Percentiles rank a stretch among this genome's conserved stretches.
Conservation (phyloP, 2,888 invertebrate genomes). For the Ennomos fuscantarius region DNA sequence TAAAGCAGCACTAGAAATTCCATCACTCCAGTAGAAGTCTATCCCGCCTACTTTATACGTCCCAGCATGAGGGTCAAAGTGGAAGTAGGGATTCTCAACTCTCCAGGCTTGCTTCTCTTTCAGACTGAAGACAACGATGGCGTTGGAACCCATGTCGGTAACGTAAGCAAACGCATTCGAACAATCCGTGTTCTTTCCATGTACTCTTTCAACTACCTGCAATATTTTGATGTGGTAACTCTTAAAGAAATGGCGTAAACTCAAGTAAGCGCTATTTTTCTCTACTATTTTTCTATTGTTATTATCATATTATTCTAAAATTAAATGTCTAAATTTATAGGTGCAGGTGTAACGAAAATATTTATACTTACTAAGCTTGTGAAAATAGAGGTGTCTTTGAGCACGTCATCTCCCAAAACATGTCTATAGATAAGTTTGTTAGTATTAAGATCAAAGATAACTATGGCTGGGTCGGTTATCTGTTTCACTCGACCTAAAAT, state of each 20-base stretch:
- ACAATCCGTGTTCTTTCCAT: conserved; percentile 73
- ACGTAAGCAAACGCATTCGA: conserved; percentile 89
- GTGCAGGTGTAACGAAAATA: neutral
- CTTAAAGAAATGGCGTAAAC: too few species aligned
- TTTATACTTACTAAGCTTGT: conserved; percentile 88
- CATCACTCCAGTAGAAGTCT: conserved; percentile 93
- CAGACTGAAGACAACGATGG: conserved; percentile 89
- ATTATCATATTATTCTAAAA: too few species aligned
- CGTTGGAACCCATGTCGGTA: conserved; percentile 90
- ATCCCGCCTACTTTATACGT: conserved; percentile 89
- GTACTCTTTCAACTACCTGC: conserved; percentile 86
- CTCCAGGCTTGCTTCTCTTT: conserved; percentile 89
- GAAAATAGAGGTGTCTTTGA: conserved; percentile 88
- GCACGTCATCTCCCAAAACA: conserved; percentile 84
- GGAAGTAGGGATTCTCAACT: conserved; percentile 90
- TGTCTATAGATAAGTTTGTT: conserved; percentile 87
- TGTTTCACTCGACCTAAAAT: conserved; percentile 76
- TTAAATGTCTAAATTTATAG: too few species aligned
- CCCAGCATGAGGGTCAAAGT: conserved; percentile 90
- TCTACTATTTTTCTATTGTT: too few species aligned
- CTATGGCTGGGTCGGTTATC: conserved; percentile 84
- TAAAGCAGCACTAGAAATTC: conserved; percentile 89
- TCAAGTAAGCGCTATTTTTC: too few species aligned
- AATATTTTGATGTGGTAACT: conserved; percentile 2
- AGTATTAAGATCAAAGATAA: conserved; percentile 89